Evolutionary conservation across 2,888 invertebrate genomes (phyloP).

Genomic region (Plebejus argus): DNA sequence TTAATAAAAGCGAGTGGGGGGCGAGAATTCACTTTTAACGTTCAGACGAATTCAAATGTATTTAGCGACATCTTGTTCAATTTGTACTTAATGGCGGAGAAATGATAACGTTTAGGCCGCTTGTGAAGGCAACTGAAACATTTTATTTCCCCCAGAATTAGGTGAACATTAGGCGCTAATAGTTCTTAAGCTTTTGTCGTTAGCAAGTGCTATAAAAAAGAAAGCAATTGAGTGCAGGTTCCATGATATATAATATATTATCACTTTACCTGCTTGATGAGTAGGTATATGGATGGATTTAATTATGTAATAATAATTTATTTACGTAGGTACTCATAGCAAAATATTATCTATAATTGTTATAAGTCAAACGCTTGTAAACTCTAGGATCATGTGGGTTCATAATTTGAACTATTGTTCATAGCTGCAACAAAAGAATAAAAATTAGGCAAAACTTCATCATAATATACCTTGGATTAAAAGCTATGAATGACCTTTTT

Average conservation of each 20-base stretch:
- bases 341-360: background rate
- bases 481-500: too few species aligned
- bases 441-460: too few species aligned
- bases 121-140: background rate
- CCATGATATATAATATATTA: too few species aligned
- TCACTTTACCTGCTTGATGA: too few species aligned
- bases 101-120: constrained; percentile 14
- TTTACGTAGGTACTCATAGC: background rate
- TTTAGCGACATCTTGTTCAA: constrained; percentile 19
- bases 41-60: constrained; percentile 32
- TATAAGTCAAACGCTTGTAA: background rate
- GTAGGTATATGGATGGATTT: too few species aligned
- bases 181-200: background rate
- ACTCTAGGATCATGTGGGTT: too few species aligned
- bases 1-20: background rate
- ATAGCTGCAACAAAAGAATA: too few species aligned
- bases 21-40: constrained; percentile 30
- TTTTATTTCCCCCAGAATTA: background rate
- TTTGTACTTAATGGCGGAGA: constrained; percentile 2
- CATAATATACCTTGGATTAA: too few species aligned
- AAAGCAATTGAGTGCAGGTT: too few species aligned
- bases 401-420: too few species aligned
- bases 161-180: background rate
- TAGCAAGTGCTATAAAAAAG: background rate
- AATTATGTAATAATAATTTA: background rate